Percentiles rank a stretch among this genome's conserved stretches.
Evolutionary conservation across 2,797 vertebrate species (phyloP).

Genomic region (Lepilemur ruficaudatus): DNA sequence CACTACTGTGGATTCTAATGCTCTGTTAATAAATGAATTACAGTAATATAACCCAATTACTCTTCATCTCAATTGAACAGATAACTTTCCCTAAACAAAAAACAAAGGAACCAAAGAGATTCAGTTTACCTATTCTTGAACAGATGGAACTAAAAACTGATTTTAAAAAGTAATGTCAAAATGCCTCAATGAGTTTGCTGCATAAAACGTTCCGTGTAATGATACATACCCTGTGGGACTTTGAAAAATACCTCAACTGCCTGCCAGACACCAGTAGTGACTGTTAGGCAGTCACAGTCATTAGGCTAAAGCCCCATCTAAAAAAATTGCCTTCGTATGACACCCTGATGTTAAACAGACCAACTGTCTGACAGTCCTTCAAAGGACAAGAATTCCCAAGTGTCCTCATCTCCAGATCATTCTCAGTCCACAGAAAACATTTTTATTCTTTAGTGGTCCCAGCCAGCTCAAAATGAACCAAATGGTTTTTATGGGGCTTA

Average conservation of each 20-base stretch:
- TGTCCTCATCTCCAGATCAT: not conserved
- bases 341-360: constrained; percentile 58
- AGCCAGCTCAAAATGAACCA: not conserved
- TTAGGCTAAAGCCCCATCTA: constrained; percentile 36
- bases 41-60: constrained; percentile 64
- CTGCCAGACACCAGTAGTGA: constrained; percentile 56
- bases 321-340: constrained; percentile 29
- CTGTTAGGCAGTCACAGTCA: constrained; percentile 48
- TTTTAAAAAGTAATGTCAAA: constrained; percentile 51
- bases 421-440: constrained; percentile 11
- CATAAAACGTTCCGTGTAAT: not conserved
- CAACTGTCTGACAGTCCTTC: constrained; percentile 8
- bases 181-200: not conserved
- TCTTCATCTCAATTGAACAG: constrained; percentile 68
- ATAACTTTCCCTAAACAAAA: constrained; percentile 67
- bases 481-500: not conserved
- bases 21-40: constrained; percentile 67
- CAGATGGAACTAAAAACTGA: constrained; percentile 59
- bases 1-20: constrained; percentile 64
- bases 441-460: not conserved
- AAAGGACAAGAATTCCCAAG: constrained; percentile 17
- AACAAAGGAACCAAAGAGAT: constrained; percentile 53
- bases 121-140: constrained; percentile 63
- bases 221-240: not conserved
- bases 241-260: constrained; percentile 45